Evolutionary conservation across 37 sponge, comb jelly and placozoan species (phyloP), one percentile per base, ranked within the genome.

Genomic region (Sycon ciliatum): DNA sequence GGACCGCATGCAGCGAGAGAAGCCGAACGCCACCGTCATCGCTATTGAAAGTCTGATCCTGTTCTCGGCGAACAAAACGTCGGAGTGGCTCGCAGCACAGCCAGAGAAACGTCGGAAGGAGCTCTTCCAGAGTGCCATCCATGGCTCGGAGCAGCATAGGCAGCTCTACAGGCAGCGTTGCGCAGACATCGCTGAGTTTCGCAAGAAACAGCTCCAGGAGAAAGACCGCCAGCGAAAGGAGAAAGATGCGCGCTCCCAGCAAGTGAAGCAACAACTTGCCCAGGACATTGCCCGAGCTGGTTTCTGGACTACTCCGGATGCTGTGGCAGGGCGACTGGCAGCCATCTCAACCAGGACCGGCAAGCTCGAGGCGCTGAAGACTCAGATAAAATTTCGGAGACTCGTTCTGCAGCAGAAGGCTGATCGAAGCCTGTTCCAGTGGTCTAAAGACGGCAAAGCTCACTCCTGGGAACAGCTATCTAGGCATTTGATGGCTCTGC

Each of bases 41-140:
- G 35, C 66, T 18, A 9, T 79, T 27, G 73, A 79, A 42, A 57
- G 24, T 1, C 31, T 79, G 46, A 65, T 79, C 6, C 22, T 79
- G 56, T 79, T 72, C 36, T 36, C 67, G 1, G 72, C 71, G 29
- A 79, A 79, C 38, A 79, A 79, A 35, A 79, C 80, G 4, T 18
- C 67, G 33, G 11, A 30, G 23, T 79, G 80, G 80, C 67, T 79
- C 20, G 0, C 35, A 30, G 4, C 56, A 3, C 67, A 77, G 37
- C 24, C 77, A 35, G 27, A n/a, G 6, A 7, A 67, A 33, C 69
- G 68, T 3, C n/a, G 39, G 32, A 26, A 67, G 20, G 69, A 30
- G 1, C 18, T 77, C 7, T 36, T 77, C 0, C 13, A 24, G 4
- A 69, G 34, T 18, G 78, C 78, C 4, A n/a, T n/a, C n/a, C n/a